Evolutionary conservation across 2,888 invertebrate genomes (phyloP).

Genomic region (Sinopyrophorus schimmeli): DNA sequence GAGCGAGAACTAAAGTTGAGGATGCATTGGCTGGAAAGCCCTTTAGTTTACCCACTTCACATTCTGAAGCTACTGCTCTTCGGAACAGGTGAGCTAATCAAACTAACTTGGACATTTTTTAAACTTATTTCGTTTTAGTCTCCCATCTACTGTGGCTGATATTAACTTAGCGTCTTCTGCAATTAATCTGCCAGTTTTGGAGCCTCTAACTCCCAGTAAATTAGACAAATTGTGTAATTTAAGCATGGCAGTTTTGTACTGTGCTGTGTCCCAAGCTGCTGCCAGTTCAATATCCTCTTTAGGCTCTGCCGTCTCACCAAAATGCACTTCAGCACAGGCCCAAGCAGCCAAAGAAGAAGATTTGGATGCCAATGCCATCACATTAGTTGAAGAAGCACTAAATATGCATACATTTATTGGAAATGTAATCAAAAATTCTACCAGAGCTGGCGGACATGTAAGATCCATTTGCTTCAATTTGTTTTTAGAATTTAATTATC

Average conservation of each 20-base stretch:
- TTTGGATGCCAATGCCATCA: conserved; percentile 77
- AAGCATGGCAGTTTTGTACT: conserved; percentile 82
- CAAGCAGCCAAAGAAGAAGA: conserved; percentile 67
- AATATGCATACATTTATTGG: conserved; percentile 84
- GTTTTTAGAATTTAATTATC: neutral
- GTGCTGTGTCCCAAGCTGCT: conserved; percentile 73
- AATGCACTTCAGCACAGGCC: conserved; percentile 56
- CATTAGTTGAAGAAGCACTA: conserved; percentile 84
- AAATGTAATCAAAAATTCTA: conserved; percentile 78
- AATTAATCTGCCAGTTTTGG: conserved; percentile 82
- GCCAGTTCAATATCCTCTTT: conserved; percentile 64
- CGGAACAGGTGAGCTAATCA: conserved; percentile 60
- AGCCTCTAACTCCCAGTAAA: conserved; percentile 84
- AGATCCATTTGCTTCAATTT: conserved; percentile 48
- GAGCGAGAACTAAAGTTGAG: conserved; percentile 65
- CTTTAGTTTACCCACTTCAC: conserved; percentile 67
- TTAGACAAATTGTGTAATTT: conserved; percentile 80
- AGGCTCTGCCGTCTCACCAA: conserved; percentile 62
- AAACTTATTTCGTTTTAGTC: conserved; percentile 56
- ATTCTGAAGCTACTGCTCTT: conserved; percentile 74
- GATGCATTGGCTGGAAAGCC: conserved; percentile 69
- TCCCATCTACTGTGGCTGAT: conserved; percentile 81
- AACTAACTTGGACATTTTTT: neutral
- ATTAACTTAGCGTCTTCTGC: conserved; percentile 82
- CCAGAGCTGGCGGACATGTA: conserved; percentile 85